A percentile compares a stretch with the other conserved stretches of the same genome.
phyloP scores from a whole-genome alignment of 92 coral and sea anemone genomes.

The Palythoa grandis region DNA sequence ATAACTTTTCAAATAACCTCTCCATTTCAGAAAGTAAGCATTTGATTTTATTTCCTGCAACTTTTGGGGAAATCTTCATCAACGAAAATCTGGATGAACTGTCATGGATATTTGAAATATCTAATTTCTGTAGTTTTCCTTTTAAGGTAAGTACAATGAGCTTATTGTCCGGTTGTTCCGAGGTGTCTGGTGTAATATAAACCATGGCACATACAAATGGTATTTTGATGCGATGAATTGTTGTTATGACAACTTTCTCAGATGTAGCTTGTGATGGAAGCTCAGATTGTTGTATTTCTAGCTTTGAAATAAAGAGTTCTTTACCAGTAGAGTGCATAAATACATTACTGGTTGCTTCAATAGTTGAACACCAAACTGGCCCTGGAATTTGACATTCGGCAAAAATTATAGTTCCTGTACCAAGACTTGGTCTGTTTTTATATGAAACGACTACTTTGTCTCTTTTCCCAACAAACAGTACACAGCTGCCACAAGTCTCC shows the following conservation, averaged over 20 bases:
- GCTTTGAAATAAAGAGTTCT: constrained; percentile 55
- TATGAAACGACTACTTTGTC: constrained; percentile 56
- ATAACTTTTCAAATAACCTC: constrained; percentile 6
- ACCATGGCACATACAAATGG: constrained; percentile 50
- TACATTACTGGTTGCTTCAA: constrained; percentile 31
- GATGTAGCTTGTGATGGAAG: background rate
- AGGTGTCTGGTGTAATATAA: background rate
- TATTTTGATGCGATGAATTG: constrained; percentile 27
- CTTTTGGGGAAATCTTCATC: constrained; percentile 42
- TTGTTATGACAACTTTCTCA: background rate
- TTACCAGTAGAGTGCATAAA: constrained; percentile 66
- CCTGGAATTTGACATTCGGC: constrained; percentile 53
- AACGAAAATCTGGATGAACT: background rate
- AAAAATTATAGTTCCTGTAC: background rate
- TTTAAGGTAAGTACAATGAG: constrained; percentile 37
- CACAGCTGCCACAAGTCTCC: background rate
- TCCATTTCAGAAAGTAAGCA: constrained; percentile 44
- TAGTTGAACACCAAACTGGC: constrained; percentile 61
- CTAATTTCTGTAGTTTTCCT: constrained; percentile 54
- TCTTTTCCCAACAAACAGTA: constrained; percentile 62
- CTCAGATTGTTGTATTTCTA: constrained; percentile 14
- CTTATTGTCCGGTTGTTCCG: background rate
- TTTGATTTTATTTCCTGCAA: constrained; percentile 64
- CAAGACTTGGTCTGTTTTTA: constrained; percentile 12
- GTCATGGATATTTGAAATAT: constrained; percentile 31